These are phyloP conservation scores for Teleiodes luculella DNA, from an alignment of 2,888 invertebrate species.

Conservation along the genomic window DNA sequence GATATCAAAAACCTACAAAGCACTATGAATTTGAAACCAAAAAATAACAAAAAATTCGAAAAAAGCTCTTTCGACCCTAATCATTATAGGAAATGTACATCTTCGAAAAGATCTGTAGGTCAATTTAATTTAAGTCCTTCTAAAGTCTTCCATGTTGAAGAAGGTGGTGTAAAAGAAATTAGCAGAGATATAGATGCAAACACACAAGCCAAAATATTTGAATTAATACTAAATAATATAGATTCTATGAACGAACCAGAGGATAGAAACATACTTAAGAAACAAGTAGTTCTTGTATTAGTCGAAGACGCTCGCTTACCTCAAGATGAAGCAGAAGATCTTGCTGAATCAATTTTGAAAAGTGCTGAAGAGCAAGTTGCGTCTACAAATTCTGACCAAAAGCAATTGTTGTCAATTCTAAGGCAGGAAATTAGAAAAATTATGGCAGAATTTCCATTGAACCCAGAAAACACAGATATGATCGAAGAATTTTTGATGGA, in stretches of 20 bases:
- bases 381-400: background rate
- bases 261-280: background rate
- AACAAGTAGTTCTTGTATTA: background rate
- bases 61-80: background rate
- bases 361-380: background rate
- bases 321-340: background rate
- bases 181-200: background rate
- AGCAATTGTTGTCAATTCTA: background rate
- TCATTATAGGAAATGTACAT: background rate
- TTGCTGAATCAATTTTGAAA: background rate
- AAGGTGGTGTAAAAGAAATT: background rate
- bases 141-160: background rate
- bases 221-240: constrained; percentile 23
- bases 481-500: background rate
- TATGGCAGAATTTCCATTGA: background rate
- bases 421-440: background rate
- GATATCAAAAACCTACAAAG: background rate
- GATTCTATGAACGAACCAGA: constrained; percentile 12
- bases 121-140: background rate
- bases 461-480: background rate
- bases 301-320: background rate
- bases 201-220: constrained; percentile 19
- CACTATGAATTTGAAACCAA: no score
- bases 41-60: no score
- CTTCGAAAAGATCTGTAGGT: background rate